Evolutionary conservation across 2,888 invertebrate genomes (phyloP).

Genomic region (Mactromeris polynyma): DNA sequence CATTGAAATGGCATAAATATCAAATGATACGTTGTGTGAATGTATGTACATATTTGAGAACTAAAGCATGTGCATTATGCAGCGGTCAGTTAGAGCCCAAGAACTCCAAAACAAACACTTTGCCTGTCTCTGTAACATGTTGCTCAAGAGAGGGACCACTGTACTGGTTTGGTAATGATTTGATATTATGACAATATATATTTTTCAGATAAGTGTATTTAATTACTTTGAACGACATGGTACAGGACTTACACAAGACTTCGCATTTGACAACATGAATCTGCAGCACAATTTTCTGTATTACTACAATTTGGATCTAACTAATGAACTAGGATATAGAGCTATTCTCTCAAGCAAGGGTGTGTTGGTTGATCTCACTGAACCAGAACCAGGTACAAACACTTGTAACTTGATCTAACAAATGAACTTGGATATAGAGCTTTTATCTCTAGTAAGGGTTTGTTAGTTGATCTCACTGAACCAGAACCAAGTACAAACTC

Average conservation of each 20-base stretch:
- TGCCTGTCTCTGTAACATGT: too few species aligned
- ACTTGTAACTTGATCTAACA: constrained; percentile 55
- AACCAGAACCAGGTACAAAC: constrained; percentile 70
- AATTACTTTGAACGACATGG: constrained; percentile 74
- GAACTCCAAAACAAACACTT: too few species aligned
- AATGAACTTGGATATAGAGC: constrained; percentile 70
- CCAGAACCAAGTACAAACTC: constrained; percentile 75
- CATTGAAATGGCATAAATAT: too few species aligned
- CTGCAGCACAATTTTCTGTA: constrained; percentile 72
- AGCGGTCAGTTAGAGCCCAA: too few species aligned
- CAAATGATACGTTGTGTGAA: too few species aligned
- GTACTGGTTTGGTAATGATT: too few species aligned
- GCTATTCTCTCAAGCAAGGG: constrained; percentile 68
- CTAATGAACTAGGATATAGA: constrained; percentile 69
- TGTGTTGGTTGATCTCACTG: constrained; percentile 72
- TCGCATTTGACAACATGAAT: constrained; percentile 56
- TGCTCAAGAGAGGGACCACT: too few species aligned
- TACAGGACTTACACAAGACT: constrained; percentile 69
- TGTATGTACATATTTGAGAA: too few species aligned
- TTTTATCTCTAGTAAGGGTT: constrained; percentile 67
- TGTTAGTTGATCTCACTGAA: constrained; percentile 73
- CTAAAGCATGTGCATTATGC: too few species aligned
- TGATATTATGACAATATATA: neutral
- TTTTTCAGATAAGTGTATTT: constrained; percentile 64
- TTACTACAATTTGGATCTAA: constrained; percentile 74